phyloP scores from a whole-genome alignment of 2,797 vertebrate species.

The Myotis planiceps region DNA sequence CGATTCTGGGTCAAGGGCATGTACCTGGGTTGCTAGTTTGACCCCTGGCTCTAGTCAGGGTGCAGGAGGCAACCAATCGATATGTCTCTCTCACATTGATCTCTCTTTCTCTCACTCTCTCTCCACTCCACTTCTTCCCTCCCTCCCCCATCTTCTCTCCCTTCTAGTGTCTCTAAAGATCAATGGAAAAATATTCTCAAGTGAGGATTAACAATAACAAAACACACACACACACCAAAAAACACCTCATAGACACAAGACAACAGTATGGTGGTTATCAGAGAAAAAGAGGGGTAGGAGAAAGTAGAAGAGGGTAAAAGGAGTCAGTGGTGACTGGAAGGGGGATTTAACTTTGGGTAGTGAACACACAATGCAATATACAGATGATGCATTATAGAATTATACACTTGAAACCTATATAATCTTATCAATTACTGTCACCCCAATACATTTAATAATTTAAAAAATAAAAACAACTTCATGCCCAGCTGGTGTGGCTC shows the following conservation, averaged over 20 bases:
- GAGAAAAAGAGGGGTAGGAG: neutral
- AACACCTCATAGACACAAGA: neutral
- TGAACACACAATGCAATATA: neutral
- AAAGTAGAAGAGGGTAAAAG: neutral
- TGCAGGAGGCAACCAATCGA: neutral
- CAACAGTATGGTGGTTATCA: neutral
- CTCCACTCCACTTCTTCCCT: neutral
- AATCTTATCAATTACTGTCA: neutral
- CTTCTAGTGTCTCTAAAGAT: neutral
- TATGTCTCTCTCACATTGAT: neutral
- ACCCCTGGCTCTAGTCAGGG: neutral
- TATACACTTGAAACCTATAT: neutral
- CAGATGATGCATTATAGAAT: neutral
- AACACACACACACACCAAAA: neutral
- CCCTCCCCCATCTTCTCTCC: neutral
- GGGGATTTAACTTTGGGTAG: neutral
- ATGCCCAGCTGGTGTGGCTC: no score
- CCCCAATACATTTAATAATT: neutral
- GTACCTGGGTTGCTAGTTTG: neutral
- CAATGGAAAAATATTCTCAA: neutral
- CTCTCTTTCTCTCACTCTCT: neutral
- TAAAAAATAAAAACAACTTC: neutral
- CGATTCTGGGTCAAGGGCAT: neutral
- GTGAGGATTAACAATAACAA: neutral
- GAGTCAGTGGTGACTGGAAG: neutral